Evolutionary conservation across 2,888 invertebrate genomes (phyloP).

Genomic region (Bhutanitis thaidina): DNA sequence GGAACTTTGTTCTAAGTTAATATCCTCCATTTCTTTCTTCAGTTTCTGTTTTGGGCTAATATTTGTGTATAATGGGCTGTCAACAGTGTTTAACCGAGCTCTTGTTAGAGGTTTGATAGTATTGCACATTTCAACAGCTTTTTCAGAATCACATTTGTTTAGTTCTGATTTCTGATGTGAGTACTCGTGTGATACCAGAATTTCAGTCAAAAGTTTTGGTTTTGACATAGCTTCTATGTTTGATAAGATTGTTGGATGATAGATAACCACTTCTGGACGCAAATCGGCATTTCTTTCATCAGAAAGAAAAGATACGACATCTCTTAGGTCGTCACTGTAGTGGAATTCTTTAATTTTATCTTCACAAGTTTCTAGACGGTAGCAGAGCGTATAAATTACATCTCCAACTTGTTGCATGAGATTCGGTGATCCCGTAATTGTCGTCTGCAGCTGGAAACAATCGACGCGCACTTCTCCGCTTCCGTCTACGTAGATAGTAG

Average conservation of each 20-base stretch:
- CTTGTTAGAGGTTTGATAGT: slow-evolving; percentile 54
- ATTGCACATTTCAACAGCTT: slow-evolving; percentile 55
- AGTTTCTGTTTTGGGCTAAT: slow-evolving; percentile 43
- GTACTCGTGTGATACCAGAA: slow-evolving; percentile 43
- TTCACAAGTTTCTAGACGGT: slow-evolving; percentile 30
- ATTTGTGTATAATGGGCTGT: slow-evolving; percentile 65
- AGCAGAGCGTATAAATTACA: slow-evolving; percentile 47
- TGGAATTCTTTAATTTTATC: slow-evolving; percentile 41
- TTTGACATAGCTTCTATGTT: slow-evolving; percentile 49
- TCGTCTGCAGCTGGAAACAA: slow-evolving; percentile 51
- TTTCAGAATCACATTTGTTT: slow-evolving; percentile 71
- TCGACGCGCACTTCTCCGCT: slow-evolving; percentile 58
- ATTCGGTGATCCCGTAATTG: slow-evolving; percentile 24
- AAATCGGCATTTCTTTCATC: slow-evolving; percentile 50
- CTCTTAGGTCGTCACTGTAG: slow-evolving; percentile 63
- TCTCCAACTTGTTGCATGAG: slow-evolving; percentile 56
- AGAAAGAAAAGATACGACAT: slow-evolving; percentile 54
- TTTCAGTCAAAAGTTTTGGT: slow-evolving; percentile 43
- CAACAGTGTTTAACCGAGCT: slow-evolving; percentile 37
- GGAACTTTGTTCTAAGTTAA: slow-evolving; percentile 34
- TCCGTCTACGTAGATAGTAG: slow-evolving; percentile 55
- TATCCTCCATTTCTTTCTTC: slow-evolving; percentile 32
- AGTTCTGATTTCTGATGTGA: slow-evolving; percentile 37
- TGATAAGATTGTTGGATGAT: slow-evolving; percentile 69
- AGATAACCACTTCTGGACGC: slow-evolving; percentile 62